A percentile compares a stretch with the other conserved stretches of the same genome.
Evolutionary conservation across 2,888 invertebrate species (phyloP).

Genomic region (Machimus atricapillus): DNA sequence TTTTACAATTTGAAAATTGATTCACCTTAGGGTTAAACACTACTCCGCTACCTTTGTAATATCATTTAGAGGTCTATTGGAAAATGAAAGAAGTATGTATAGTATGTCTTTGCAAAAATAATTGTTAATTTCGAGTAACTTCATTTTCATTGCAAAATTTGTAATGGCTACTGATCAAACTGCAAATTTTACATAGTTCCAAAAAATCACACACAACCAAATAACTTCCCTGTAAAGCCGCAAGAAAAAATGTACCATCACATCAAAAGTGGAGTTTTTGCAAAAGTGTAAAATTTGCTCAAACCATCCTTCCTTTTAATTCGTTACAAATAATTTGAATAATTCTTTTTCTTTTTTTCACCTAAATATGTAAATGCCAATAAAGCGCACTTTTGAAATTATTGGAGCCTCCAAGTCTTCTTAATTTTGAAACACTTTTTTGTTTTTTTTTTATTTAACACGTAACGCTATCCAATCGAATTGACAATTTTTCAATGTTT

Average conservation of each 20-base stretch:
- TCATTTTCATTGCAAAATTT: not conserved
- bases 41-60: not conserved
- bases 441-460: not conserved
- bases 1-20: not conserved
- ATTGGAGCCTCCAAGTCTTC: not conserved
- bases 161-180: not conserved
- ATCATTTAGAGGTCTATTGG: not conserved
- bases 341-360: not conserved
- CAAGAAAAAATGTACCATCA: not conserved
- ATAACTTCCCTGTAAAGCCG: not conserved
- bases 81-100: not conserved
- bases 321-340: not conserved
- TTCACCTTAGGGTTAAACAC: not conserved
- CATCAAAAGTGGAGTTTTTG: not conserved
- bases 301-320: not conserved
- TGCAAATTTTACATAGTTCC: not conserved
- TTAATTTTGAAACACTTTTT: not conserved
- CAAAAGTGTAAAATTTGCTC: not conserved
- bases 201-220: not conserved
- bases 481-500: slow-evolving; percentile 18
- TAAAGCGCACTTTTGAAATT: not conserved
- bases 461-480: slow-evolving; percentile 8
- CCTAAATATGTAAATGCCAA: not conserved
- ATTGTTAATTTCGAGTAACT: not conserved
- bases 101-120: not conserved